Evolutionary conservation across 2,797 vertebrate species (phyloP).

Genomic region (Gorsachius magnificus): DNA sequence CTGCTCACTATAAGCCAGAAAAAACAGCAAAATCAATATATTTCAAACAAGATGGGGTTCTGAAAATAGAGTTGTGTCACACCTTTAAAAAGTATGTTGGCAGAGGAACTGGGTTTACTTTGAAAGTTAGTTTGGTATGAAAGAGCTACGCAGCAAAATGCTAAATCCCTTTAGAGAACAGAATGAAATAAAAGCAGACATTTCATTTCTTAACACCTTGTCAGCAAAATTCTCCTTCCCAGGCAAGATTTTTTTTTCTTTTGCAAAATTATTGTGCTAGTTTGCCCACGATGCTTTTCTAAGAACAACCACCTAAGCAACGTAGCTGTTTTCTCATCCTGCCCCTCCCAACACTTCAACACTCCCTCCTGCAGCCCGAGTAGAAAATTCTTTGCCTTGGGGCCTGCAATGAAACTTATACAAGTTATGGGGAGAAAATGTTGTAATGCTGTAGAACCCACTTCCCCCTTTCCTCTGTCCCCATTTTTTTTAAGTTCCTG

Average conservation of each 20-base stretch:
- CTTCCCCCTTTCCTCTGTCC: background rate
- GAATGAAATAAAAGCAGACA: slow-evolving; percentile 44
- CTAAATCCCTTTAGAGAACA: slow-evolving; percentile 64
- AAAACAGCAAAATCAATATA: background rate
- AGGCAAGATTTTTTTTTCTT: slow-evolving; percentile 34
- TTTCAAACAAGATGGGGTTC: background rate
- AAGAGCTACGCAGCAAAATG: slow-evolving; percentile 52
- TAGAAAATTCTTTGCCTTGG: slow-evolving; percentile 65
- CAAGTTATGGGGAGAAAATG: background rate
- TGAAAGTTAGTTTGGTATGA: slow-evolving; percentile 34
- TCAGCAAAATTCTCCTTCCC: slow-evolving; percentile 69
- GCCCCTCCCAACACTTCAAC: slow-evolving; percentile 69
- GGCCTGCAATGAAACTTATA: slow-evolving; percentile 44
- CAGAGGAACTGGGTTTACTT: slow-evolving; percentile 8
- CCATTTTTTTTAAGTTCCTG: background rate
- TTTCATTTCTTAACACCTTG: slow-evolving; percentile 54
- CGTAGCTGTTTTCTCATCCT: slow-evolving; percentile 63
- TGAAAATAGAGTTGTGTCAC: background rate
- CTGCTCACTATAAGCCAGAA: background rate
- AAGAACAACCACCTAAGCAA: slow-evolving; percentile 63
- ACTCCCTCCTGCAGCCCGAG: slow-evolving; percentile 63
- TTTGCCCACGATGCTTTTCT: slow-evolving; percentile 66
- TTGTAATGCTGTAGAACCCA: background rate
- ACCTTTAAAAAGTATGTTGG: slow-evolving; percentile 40
- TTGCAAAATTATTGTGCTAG: slow-evolving; percentile 35